These are phyloP conservation scores for Pinctada fucata DNA, from an alignment of 2,888 invertebrate species.

Conservation along the genomic window DNA sequence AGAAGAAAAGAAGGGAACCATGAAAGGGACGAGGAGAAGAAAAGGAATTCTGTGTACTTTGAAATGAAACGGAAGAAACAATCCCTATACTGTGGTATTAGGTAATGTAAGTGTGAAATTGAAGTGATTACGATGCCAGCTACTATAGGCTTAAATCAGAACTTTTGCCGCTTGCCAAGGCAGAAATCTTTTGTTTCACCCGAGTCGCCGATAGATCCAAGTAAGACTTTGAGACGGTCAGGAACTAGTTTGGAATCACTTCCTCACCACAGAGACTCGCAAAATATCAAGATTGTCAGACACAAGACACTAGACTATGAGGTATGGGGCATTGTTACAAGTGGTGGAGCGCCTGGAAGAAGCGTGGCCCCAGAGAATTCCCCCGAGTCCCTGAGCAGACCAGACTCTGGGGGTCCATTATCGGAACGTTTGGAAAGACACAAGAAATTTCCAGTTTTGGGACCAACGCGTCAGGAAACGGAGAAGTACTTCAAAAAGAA, in stretches of 20 bases:
- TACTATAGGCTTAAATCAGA: background rate
- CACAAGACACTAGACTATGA: background rate
- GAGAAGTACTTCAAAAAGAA: conserved; percentile 44
- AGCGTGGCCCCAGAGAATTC: conserved; percentile 9
- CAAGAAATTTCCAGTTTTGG: conserved; percentile 46
- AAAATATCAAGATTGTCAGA: background rate
- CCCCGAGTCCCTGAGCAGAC: conserved; percentile 23
- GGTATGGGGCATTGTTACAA: background rate
- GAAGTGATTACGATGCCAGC: too few species aligned
- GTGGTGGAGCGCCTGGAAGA: background rate
- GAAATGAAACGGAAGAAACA: too few species aligned
- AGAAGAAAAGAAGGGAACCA: too few species aligned
- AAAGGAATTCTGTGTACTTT: too few species aligned
- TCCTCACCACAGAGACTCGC: background rate
- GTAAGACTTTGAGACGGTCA: too few species aligned
- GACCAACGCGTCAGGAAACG: conserved; percentile 55
- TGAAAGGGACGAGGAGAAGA: too few species aligned
- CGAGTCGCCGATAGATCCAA: background rate
- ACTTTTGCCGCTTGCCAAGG: background rate
- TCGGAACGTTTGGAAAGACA: conserved; percentile 1
- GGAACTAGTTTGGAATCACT: background rate
- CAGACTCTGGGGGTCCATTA: conserved; percentile 19
- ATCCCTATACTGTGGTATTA: too few species aligned
- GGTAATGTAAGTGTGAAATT: too few species aligned
- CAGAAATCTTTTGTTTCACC: background rate